Percentiles rank a stretch among this genome's conserved stretches.
phyloP scores from a whole-genome alignment of 2,888 invertebrate species.

The Branchipolynoe longqiensis region DNA sequence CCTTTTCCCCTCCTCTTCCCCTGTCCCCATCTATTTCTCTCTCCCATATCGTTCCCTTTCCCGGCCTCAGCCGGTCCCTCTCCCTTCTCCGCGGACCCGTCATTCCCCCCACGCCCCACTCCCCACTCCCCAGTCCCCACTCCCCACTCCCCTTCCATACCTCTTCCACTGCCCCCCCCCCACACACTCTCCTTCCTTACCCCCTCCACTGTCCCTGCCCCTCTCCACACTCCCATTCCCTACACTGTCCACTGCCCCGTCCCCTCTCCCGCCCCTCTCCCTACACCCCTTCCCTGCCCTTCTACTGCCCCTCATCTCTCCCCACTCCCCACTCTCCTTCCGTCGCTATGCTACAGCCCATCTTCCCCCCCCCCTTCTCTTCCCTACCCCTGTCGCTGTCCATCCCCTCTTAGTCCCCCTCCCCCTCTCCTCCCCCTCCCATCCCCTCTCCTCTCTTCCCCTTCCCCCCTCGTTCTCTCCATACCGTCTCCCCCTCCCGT shows the following conservation, averaged over 20 bases:
- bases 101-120: too few relatives aligned
- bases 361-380: not conserved
- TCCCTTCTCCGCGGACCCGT: too few relatives aligned
- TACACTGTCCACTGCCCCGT: too few relatives aligned
- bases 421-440: not conserved
- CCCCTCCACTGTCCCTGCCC: not conserved
- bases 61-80: too few relatives aligned
- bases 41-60: too few relatives aligned
- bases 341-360: not conserved
- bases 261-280: not conserved
- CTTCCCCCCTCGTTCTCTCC: too few relatives aligned
- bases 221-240: not conserved
- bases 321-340: not conserved
- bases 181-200: not conserved
- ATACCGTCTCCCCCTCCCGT: not conserved
- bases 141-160: not conserved
- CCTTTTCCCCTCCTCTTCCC: too few relatives aligned
- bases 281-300: not conserved
- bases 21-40: too few relatives aligned
- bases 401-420: not conserved
- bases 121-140: too few relatives aligned
- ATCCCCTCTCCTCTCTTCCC: not conserved
- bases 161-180: not conserved
- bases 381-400: not conserved
- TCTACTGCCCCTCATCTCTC: not conserved